These are phyloP conservation scores for Pluvianellus socialis DNA, from an alignment of 2,113 vertebrate species.

Conservation along the genomic window DNA sequence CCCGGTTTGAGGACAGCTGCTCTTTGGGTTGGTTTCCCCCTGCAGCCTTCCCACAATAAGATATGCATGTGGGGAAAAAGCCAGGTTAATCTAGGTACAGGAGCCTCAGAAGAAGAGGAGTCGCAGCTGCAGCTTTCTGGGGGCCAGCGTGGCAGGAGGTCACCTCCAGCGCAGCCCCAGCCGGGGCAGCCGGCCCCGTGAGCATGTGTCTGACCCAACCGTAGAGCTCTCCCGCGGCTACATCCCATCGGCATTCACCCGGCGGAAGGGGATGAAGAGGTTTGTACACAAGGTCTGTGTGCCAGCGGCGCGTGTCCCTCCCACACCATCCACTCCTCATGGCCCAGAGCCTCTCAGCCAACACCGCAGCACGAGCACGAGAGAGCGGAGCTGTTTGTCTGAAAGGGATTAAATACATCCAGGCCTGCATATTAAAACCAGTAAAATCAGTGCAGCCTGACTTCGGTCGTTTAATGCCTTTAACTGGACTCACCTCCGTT, in stretches of 20 bases:
- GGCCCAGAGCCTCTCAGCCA: background rate
- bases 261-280: background rate
- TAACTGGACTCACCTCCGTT: background rate
- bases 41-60: background rate
- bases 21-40: background rate
- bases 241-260: rapidly evolving
- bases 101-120: background rate
- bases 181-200: rapidly evolving
- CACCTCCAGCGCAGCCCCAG: background rate
- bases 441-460: background rate
- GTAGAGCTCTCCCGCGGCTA: rapidly evolving
- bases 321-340: background rate
- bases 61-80: rapidly evolving
- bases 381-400: background rate
- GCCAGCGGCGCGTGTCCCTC: background rate
- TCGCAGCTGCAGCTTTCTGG: background rate
- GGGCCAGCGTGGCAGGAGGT: background rate
- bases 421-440: background rate
- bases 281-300: background rate
- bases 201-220: rapidly evolving
- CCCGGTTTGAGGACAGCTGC: background rate
- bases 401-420: background rate
- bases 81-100: background rate
- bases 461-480: background rate
- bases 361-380: rapidly evolving